Evolutionary conservation across 2,888 invertebrate species (phyloP).

Genomic region (Drosophila robusta): DNA sequence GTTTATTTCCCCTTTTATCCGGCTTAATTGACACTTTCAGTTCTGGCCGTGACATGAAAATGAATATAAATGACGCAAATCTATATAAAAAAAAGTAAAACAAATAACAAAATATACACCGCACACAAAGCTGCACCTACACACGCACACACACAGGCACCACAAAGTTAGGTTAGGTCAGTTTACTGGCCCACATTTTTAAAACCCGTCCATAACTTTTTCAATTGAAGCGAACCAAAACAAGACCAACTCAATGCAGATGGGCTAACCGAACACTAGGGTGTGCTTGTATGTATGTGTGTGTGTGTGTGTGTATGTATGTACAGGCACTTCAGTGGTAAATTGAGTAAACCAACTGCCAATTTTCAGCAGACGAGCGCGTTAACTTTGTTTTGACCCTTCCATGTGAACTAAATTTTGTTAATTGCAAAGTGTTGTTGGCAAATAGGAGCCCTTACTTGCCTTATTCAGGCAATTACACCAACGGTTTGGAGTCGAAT

Average conservation of each 20-base stretch:
- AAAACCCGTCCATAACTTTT: slow-evolving; percentile 27
- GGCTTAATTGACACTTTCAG: slow-evolving; percentile 54
- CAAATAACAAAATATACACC: slow-evolving; percentile 3
- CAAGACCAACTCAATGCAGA: slow-evolving; percentile 14
- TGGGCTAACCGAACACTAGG: slow-evolving; percentile 9
- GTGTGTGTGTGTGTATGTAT: slow-evolving; percentile 2
- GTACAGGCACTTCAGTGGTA: slow-evolving; percentile 16
- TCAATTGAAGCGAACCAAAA: slow-evolving; percentile 19
- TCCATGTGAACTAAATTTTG: slow-evolving; percentile 7
- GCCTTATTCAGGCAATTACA: not conserved
- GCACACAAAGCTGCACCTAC: not conserved
- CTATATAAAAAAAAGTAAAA: slow-evolving; percentile 9
- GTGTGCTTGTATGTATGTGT: not conserved
- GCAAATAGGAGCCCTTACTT: slow-evolving; percentile 2
- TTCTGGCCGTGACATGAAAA: slow-evolving; percentile 60
- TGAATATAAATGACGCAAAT: slow-evolving; percentile 59
- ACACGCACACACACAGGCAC: not conserved
- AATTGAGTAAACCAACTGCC: slow-evolving; percentile 37
- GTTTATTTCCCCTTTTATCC: slow-evolving; percentile 12
- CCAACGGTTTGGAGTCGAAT: not conserved
- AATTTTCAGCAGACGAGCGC: slow-evolving; percentile 30
- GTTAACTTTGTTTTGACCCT: slow-evolving; percentile 33
- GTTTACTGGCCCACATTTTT: slow-evolving; percentile 30
- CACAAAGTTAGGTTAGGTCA: slow-evolving; percentile 56
- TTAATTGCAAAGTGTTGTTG: slow-evolving; percentile 17